Evolutionary conservation across 2,797 vertebrate genomes (phyloP).

Genomic region (Chaunax sp.): DNA sequence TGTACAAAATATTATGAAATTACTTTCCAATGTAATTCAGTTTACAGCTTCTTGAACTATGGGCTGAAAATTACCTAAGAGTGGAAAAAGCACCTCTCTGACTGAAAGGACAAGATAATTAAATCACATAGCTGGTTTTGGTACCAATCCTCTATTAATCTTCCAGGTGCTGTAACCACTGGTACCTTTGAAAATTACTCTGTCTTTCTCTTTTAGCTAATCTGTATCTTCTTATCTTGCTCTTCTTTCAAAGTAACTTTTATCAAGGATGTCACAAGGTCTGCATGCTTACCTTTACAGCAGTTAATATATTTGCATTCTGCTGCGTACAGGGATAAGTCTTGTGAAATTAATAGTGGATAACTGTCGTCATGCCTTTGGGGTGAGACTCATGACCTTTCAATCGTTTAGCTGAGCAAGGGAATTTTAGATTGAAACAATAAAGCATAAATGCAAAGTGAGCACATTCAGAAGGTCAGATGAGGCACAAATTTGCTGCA

Average conservation of each 20-base stretch:
- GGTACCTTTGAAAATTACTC: not conserved
- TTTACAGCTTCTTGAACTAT: not conserved
- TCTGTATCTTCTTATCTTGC: constrained; percentile 3
- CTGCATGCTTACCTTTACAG: constrained; percentile 14
- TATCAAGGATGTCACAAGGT: constrained; percentile 53
- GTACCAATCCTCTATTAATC: not conserved
- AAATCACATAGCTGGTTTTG: not conserved
- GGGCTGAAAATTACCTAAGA: not conserved
- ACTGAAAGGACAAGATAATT: not conserved
- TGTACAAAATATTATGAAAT: not conserved
- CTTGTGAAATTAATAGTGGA: constrained; percentile 45
- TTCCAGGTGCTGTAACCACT: not conserved
- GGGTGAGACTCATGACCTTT: constrained; percentile 59
- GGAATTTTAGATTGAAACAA: constrained; percentile 55
- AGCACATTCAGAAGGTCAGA: constrained; percentile 65
- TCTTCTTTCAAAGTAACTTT: constrained; percentile 30
- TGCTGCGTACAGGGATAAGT: constrained; percentile 26
- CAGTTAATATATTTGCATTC: constrained; percentile 57
- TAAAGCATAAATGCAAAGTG: constrained; percentile 40
- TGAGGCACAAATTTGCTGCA: constrained; percentile 30
- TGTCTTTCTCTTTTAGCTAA: not conserved
- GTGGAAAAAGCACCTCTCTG: too few species aligned
- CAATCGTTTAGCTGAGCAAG: constrained; percentile 51
- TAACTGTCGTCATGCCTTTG: constrained; percentile 42
- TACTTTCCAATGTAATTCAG: not conserved